phyloP scores from a whole-genome alignment of 2,797 vertebrate species.

The Lithobates sylvaticus region DNA sequence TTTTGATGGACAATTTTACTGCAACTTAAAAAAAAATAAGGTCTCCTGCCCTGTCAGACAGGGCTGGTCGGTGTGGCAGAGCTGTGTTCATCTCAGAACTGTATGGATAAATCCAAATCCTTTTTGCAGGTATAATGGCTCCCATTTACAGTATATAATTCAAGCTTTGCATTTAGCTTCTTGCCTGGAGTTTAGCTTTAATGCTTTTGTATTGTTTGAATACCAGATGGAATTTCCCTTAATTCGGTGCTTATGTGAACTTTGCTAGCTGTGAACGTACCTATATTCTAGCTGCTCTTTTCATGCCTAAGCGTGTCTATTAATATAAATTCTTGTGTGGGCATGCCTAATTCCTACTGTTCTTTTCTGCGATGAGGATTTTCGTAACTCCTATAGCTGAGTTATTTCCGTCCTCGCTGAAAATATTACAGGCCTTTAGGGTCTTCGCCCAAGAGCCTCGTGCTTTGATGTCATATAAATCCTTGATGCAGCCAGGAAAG shows the following conservation, averaged over 20 bases:
- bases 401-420: constrained; percentile 19
- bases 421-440: constrained; percentile 40
- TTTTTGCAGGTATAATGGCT: no score
- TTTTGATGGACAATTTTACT: no score
- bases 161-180: not conserved
- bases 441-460: constrained; percentile 15
- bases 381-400: not conserved
- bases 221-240: not conserved
- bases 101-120: no score
- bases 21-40: no score
- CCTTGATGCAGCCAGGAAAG: constrained; percentile 24
- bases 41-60: no score
- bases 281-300: not conserved
- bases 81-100: no score
- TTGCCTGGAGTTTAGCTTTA: not conserved
- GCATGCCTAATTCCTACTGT: not conserved
- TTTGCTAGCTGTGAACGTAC: not conserved
- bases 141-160: no score
- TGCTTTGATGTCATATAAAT: constrained; percentile 49
- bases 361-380: not conserved
- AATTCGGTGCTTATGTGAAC: not conserved
- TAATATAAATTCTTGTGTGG: not conserved
- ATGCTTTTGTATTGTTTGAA: not conserved
- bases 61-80: no score
- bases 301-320: not conserved